Evolutionary conservation across 2,888 invertebrate species (phyloP).

Genomic region (Drosophila pseudotakahashii): DNA sequence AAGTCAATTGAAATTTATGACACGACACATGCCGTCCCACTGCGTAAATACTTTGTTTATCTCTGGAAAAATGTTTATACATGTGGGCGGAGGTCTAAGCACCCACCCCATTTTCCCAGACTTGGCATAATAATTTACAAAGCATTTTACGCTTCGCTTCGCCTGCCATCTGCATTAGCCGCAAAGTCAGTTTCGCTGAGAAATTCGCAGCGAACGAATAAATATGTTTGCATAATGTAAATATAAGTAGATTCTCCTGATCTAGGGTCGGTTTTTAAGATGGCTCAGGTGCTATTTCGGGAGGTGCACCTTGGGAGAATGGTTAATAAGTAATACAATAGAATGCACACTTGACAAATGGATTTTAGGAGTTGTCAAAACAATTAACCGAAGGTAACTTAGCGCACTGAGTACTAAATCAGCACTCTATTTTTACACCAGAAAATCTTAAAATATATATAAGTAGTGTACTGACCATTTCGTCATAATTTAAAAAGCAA

Average conservation of each 20-base stretch:
- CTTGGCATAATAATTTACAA: conserved; percentile 71
- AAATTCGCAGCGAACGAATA: conserved; percentile 25
- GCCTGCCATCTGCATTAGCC: conserved; percentile 74
- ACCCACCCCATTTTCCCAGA: conserved; percentile 18
- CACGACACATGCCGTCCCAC: conserved; percentile 41
- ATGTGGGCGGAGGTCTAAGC: conserved; percentile 24
- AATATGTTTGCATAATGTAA: conserved; percentile 58
- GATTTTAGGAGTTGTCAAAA: neutral
- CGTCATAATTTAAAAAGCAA: neutral
- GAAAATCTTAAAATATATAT: neutral
- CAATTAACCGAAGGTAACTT: neutral
- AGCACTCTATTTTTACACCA: neutral
- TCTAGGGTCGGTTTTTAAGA: conserved; percentile 13
- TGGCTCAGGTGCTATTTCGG: conserved; percentile 20
- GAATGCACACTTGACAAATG: conserved; percentile 13
- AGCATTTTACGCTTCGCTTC: conserved; percentile 75
- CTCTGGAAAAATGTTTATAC: conserved; percentile 53
- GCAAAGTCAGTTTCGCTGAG: conserved; percentile 62
- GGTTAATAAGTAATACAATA: neutral
- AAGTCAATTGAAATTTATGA: conserved; percentile 78
- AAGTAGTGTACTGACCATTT: neutral
- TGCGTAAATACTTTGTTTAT: conserved; percentile 48
- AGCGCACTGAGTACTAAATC: neutral
- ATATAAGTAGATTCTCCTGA: conserved; percentile 48
- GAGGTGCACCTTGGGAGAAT: neutral